Base-by-base conservation (phyloP, 2,797 vertebrate species). In the Hippoglossus hippoglossus region DNA sequence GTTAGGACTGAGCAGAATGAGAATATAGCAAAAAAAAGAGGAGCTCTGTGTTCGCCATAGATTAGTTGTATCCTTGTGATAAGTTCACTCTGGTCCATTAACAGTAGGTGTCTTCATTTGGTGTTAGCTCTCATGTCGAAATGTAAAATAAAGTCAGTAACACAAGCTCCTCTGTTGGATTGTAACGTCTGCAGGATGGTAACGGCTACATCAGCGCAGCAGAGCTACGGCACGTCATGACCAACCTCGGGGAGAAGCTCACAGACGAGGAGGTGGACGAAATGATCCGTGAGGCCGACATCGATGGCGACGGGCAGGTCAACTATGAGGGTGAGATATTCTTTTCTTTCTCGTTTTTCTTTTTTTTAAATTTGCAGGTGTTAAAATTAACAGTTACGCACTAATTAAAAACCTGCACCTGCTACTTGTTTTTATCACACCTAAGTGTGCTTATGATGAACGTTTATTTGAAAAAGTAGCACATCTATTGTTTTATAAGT, bases 211-310 rank as follows among this genome's bases (percentile, higher is more conserved):
- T 97, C 84, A 97, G 96, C 0, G 96, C 96, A 0, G 96, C 96
- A 0, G 96, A 97, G 89, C 90, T 97, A 75, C 95, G 96, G 51
- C 96, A 96, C 0, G 96, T 97, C n/a, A 97, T 97, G 96, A 97
- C 96, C 77, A 97, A 96, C 89, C 91, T 97, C 4, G 96, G 96
- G 0, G 96, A 97, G 91, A 97, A 97, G 92, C 94, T 97, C 75
- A 97, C 96, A 0, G 96, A 97, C 0, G 96, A 97, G 81, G 96
- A 97, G 55, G 96, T 97, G 80, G 96, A 97, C 0, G 96, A 97
- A 89, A 97, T 97, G 96, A 97, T 97, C 89, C 91, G 96, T 3
- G 96, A 97, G 89, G 96, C 96, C 0, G 96, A 97, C 87, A 97
- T 97, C 0, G 96, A 97, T 0, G 96, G 96, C 0, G 96, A 97